Conservation (phyloP, 1,140 invertebrate genomes). For the Ceratoteleas bidentatus region DNA sequence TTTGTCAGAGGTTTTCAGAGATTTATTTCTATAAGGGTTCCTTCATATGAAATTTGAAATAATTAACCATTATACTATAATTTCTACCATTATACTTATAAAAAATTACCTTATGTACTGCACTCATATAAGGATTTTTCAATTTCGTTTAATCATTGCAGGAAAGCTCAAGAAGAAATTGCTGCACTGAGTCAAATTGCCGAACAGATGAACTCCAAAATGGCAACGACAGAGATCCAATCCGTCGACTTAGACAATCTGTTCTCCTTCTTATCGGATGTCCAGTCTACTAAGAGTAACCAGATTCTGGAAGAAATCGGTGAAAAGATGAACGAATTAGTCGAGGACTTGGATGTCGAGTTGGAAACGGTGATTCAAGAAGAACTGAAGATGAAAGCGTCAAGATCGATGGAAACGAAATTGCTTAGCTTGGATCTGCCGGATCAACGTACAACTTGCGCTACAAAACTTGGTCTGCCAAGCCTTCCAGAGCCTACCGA, state of each 20-base stretch:
- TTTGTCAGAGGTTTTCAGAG: no score
- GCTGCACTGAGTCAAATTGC: slow-evolving; percentile 88
- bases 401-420: slow-evolving; percentile 75
- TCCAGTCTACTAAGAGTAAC: slow-evolving; percentile 84
- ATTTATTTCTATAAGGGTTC: no score
- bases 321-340: slow-evolving; percentile 90
- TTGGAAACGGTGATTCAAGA: slow-evolving; percentile 85
- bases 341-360: slow-evolving; percentile 89
- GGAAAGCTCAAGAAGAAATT: slow-evolving; percentile 89
- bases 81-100: no score
- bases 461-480: slow-evolving; percentile 80
- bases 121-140: no score
- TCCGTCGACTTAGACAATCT: slow-evolving; percentile 95
- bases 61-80: no score
- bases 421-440: slow-evolving; percentile 75
- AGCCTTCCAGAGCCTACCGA: slow-evolving; percentile 88
- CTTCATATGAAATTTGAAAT: no score
- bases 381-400: slow-evolving; percentile 78
- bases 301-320: slow-evolving; percentile 92
- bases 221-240: slow-evolving; percentile 82
- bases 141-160: slow-evolving; percentile 72
- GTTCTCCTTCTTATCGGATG: slow-evolving; percentile 94
- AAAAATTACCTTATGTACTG: no score
- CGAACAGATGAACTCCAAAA: slow-evolving; percentile 87
- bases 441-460: slow-evolving; percentile 28